Base-by-base conservation (phyloP, 2,113 vertebrate genomes). In the Actinemys pallida region DNA sequence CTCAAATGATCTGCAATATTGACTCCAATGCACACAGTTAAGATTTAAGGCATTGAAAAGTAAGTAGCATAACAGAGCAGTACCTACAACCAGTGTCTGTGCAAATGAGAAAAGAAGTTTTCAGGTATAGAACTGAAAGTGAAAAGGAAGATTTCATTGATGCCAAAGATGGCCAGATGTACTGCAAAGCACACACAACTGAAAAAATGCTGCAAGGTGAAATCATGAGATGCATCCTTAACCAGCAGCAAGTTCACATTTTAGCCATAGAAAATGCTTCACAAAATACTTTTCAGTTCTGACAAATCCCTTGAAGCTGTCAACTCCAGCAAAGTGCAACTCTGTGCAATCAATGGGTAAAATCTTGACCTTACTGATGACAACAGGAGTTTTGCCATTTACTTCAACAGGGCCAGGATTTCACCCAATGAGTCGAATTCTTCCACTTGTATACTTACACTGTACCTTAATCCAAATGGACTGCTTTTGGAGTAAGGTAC, bases 41-140 rank as follows among this genome's bases (percentile, higher is more conserved):
- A 59, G 65, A 84, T 52, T 91, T 97, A 98, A 97, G 97, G 96
- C 95, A 90, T 80, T 35, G 83, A 96, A 94, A 94, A 93, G 65
- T 87, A 94, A 0, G 90, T 69, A 84, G 83, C 89, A 81, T 95
- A 90, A 72, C 50, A 49, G 49, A 92, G 14, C 10, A 89, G 19
- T 79, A 93, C 54, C 83, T 94, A 96, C 84, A 94, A 90, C 39
- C 89, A 85, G 42, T 92, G 86, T 89, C 84, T 92, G 54, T 72
- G 88, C n/a, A 96, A 93, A 90, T 62, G 92, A 81, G 8, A 1
- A 1, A 3, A 6, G 16, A 69, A 56, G 16, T 39, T 45, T 83
- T 27, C 27, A 45, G 24, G 39, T 56, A 79, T 4, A 47, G 45
- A 80, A 81, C 54, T 49, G 27, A 3, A 90, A 4, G 62, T 52